A percentile compares a stretch with the other conserved stretches of the same genome.
Evolutionary conservation across 2,113 vertebrate genomes (phyloP).

Genomic region (Indri indri): DNA sequence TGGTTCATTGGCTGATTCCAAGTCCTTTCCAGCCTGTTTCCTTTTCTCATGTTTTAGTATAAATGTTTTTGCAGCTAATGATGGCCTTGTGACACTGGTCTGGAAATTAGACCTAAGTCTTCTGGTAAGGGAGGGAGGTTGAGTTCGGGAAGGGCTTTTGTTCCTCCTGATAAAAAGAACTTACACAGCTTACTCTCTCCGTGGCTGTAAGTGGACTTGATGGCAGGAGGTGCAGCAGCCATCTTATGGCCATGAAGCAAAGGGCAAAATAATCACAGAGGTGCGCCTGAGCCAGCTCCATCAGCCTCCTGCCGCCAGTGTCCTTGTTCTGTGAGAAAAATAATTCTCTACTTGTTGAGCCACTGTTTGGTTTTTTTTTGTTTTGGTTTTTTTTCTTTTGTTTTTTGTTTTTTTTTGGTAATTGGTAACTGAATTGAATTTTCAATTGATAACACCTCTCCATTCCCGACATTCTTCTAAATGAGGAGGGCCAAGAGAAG

Average conservation of each 20-base stretch:
- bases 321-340: neutral
- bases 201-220: neutral
- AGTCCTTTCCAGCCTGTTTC: neutral
- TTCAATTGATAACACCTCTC: neutral
- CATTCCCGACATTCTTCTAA: neutral
- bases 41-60: neutral
- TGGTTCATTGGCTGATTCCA: neutral
- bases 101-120: neutral
- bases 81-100: neutral
- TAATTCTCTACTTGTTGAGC: neutral
- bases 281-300: neutral
- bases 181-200: neutral
- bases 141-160: neutral
- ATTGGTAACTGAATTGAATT: neutral
- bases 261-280: neutral
- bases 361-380: accelerated
- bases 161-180: neutral
- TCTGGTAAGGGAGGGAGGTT: neutral
- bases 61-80: neutral
- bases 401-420: too few relatives aligned
- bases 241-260: neutral
- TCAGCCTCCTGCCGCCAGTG: too few relatives aligned
- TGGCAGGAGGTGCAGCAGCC: neutral
- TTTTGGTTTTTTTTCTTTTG: too few relatives aligned
- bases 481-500: neutral